A percentile compares a stretch with the other conserved stretches of the same genome.
Evolutionary conservation across 2,888 invertebrate species (phyloP).

Genomic region (Chorisops tibialis): DNA sequence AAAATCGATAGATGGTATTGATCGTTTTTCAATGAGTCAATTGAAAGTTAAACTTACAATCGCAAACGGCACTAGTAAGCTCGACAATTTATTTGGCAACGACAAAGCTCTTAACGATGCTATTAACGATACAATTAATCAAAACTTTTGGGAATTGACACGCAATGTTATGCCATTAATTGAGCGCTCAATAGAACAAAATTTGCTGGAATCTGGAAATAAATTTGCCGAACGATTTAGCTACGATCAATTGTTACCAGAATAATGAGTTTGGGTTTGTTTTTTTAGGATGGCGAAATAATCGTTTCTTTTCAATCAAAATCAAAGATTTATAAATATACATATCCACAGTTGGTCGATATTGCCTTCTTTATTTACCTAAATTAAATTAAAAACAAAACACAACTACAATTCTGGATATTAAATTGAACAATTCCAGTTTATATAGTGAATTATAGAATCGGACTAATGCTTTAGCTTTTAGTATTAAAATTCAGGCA

Average conservation of each 20-base stretch:
- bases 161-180: not conserved
- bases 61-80: not conserved
- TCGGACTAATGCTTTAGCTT: too few species aligned
- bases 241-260: constrained; percentile 9
- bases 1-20: not conserved
- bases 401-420: too few species aligned
- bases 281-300: too few species aligned
- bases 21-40: not conserved
- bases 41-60: not conserved
- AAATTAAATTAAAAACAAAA: too few species aligned
- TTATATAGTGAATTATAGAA: too few species aligned
- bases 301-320: too few species aligned
- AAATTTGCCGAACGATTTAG: not conserved
- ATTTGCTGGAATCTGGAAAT: not conserved
- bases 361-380: too few species aligned
- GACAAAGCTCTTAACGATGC: not conserved
- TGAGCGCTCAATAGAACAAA: not conserved
- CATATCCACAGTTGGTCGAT: too few species aligned
- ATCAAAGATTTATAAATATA: too few species aligned
- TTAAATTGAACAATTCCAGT: too few species aligned
- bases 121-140: not conserved
- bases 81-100: not conserved
- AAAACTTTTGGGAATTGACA: not conserved
- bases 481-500: too few species aligned
- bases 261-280: too few species aligned